Evolutionary conservation across 2,888 invertebrate genomes (phyloP), one percentile per base, ranked within the genome.

Genomic region (Danaus chrysippus): DNA sequence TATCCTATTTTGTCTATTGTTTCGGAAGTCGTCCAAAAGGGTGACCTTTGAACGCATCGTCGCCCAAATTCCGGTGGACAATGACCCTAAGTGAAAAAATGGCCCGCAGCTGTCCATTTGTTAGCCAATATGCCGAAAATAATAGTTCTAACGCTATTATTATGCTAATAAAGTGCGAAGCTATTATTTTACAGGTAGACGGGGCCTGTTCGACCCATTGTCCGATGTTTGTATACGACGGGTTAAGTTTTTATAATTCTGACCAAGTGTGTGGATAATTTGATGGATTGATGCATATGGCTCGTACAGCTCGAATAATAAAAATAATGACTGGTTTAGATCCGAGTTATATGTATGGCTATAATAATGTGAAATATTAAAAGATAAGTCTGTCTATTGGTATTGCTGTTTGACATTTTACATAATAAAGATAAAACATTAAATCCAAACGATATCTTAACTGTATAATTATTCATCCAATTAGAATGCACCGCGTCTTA

Each of bases 401-500:
- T 34, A 8, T 34, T 34, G 2, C 23, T 3, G 23, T 34, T 34
- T 61, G 19, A 17, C 17, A 17, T 49, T 42, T 49, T 52, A 49
- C n/a, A 46, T 44, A 8, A 49, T 15, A 10, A 10, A 17, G 17
- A 17, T 17, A 49, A 49, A 49, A 41, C 11, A 34, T 34, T 49
- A 46, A 49, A 73, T 71, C 66, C 66, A 63, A 23, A 34, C 42
- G 12, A 3, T 58, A 59, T 57, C 46, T 15, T 42, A 57, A 52
- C 61, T 59, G 44, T 64, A 53, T 67, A 68, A 69, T 69, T 66
- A 70, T 80, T 83, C 81, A 77, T 81, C 87, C 90, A 89, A 90
- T 90, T 90, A 90, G 84, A 87, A 90, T 88, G 88, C 90, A 88
- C 84, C 83, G 81, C 83, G 82, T 81, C 76, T 76, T 70, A 77